These are phyloP conservation scores for Arizona elegans DNA, from an alignment of 2,113 vertebrate species.

Conservation along the genomic window DNA sequence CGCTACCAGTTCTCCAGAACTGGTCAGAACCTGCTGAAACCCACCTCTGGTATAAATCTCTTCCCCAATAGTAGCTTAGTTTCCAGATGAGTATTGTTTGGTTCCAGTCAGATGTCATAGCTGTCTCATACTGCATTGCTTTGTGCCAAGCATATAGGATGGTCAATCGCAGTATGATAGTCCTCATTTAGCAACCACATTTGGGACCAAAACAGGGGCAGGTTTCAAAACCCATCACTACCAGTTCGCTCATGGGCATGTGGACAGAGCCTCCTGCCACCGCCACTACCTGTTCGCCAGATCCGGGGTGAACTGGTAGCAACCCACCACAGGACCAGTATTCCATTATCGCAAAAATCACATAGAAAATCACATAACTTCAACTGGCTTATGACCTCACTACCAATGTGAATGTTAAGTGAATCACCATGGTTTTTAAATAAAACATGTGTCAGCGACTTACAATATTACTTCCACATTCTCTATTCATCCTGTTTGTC, in stretches of 20 bases:
- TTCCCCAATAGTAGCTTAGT: not conserved
- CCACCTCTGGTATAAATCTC: too few relatives aligned
- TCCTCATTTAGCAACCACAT: not conserved
- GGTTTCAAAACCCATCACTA: too few relatives aligned
- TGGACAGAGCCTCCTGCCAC: too few relatives aligned
- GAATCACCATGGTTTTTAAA: not conserved
- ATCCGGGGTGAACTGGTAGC: too few relatives aligned
- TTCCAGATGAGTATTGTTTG: not conserved
- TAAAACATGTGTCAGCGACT: not conserved
- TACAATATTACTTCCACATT: not conserved
- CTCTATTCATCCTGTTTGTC: not conserved
- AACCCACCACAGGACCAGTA: too few relatives aligned
- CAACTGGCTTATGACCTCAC: not conserved
- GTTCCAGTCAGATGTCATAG: not conserved
- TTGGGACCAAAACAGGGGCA: too few relatives aligned
- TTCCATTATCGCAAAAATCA: not conserved
- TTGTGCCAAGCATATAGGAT: not conserved
- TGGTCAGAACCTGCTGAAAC: too few relatives aligned
- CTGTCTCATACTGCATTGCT: not conserved
- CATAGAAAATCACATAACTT: not conserved
- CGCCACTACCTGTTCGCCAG: too few relatives aligned
- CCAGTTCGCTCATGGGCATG: too few relatives aligned
- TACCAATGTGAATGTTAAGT: not conserved
- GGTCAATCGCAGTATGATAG: not conserved
- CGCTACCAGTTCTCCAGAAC: too few relatives aligned